Conservation (phyloP, 1,140 invertebrate genomes). For the Drosophila sulfurigaster region DNA sequence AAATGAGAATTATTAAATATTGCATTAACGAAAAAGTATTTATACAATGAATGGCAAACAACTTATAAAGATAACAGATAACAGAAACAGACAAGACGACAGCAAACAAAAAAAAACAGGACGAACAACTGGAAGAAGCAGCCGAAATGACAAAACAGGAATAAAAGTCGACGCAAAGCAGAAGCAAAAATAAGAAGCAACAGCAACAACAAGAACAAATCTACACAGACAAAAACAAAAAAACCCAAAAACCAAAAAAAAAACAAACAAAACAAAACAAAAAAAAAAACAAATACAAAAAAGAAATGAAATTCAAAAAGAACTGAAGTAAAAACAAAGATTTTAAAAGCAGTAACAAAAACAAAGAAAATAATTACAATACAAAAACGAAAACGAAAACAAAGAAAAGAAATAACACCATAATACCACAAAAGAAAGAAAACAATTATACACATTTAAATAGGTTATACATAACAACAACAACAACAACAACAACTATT, state of each 20-base stretch:
- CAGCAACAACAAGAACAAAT: constrained; percentile 47
- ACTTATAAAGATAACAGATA: constrained; percentile 30
- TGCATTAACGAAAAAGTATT: constrained; percentile 59
- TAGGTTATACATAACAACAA: constrained; percentile 34
- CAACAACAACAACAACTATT: background rate
- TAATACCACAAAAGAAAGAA: constrained; percentile 9
- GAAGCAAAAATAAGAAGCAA: background rate
- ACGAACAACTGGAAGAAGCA: constrained; percentile 33
- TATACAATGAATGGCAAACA: constrained; percentile 55
- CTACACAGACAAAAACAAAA: constrained; percentile 28
- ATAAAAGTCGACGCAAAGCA: constrained; percentile 41
- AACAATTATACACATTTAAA: constrained; percentile 48
- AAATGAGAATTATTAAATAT: constrained; percentile 68
- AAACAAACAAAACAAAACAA: constrained; percentile 8
- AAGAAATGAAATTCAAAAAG: constrained; percentile 77
- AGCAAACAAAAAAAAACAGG: constrained; percentile 18
- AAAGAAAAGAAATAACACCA: constrained; percentile 28
- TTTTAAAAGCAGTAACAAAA: constrained; percentile 77
- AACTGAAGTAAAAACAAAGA: constrained; percentile 83
- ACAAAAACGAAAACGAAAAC: constrained; percentile 53
- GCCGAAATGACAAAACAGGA: constrained; percentile 15
- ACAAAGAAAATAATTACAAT: constrained; percentile 46
- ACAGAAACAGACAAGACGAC: background rate
- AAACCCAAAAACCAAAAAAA: background rate
- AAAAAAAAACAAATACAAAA: constrained; percentile 49